phyloP scores from a whole-genome alignment of 2,888 invertebrate species.

The Leptogaster cylindrica region DNA sequence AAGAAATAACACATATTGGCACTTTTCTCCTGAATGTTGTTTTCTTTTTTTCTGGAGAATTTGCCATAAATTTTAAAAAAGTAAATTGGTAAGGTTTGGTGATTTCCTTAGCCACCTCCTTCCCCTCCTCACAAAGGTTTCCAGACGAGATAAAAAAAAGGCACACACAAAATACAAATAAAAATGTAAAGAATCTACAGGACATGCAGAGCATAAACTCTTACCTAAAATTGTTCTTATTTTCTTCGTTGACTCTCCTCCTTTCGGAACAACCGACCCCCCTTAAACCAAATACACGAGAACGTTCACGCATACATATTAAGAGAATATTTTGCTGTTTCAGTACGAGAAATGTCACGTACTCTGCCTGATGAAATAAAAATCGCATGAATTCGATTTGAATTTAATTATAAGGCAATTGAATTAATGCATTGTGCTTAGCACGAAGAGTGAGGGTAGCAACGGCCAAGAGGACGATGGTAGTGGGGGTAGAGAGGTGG shows the following conservation, averaged over 20 bases:
- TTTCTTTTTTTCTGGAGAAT: constrained; percentile 21
- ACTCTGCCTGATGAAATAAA: constrained; percentile 49
- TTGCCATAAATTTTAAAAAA: constrained; percentile 19
- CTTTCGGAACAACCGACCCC: no score
- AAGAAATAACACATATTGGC: constrained; percentile 7
- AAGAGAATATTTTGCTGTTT: neutral
- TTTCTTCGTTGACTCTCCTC: no score
- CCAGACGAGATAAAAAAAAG: no score
- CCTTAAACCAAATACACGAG: neutral
- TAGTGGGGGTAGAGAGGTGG: neutral
- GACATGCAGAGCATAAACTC: neutral
- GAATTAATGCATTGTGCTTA: constrained; percentile 50
- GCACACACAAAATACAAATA: no score
- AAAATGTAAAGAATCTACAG: neutral
- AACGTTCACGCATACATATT: neutral
- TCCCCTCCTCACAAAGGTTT: neutral
- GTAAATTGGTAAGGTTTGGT: constrained; percentile 18
- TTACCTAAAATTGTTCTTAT: no score
- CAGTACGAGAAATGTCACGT: constrained; percentile 47
- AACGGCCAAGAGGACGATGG: neutral
- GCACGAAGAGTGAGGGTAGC: constrained; percentile 23
- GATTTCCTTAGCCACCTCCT: constrained; percentile 19
- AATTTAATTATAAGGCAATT: constrained; percentile 52
- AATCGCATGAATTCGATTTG: constrained; percentile 52
- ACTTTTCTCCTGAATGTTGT: no score